Evolutionary conservation across 2,888 invertebrate species (phyloP).

Genomic region (Ditylenchus weischeri): DNA sequence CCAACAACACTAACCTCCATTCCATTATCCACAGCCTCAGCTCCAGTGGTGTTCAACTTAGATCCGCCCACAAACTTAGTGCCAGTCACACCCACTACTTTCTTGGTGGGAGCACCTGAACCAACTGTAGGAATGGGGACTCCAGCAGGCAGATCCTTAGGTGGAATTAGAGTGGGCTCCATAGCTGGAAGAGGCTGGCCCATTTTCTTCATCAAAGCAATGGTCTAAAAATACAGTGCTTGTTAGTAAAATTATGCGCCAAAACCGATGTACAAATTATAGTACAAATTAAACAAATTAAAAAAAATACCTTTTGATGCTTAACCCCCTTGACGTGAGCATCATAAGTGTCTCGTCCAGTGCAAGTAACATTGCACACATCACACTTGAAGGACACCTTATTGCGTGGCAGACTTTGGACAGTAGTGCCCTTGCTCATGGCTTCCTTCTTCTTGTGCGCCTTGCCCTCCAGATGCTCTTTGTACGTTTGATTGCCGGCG

Average conservation of each 20-base stretch:
- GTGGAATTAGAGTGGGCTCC: conserved; percentile 73
- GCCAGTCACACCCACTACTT: conserved; percentile 32
- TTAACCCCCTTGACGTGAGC: conserved; percentile 89
- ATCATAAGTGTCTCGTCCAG: conserved; percentile 95
- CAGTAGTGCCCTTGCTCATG: conserved; percentile 23
- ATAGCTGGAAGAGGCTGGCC: conserved; percentile 88
- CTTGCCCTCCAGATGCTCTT: conserved; percentile 95
- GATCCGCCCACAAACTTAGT: conserved; percentile 68
- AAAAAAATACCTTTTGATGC: conserved; percentile 92
- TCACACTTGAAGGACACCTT: conserved; percentile 80
- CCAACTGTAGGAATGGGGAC: conserved; percentile 23
- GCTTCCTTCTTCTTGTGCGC: conserved; percentile 98
- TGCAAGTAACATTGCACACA: conserved; percentile 95
- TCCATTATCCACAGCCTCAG: conserved; percentile 3
- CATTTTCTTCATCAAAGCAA: conserved; percentile 89
- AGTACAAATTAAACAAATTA: no score
- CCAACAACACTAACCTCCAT: neutral
- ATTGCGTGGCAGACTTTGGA: conserved; percentile 59
- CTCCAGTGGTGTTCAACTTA: conserved; percentile 42
- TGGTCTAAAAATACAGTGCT: conserved; percentile 62
- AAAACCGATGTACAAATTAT: no score
- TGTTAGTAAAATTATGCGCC: neutral
- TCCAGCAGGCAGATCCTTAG: conserved; percentile 13
- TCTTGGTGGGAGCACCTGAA: conserved; percentile 23
- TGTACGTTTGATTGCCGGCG: conserved; percentile 69